phyloP scores from a whole-genome alignment of 2,888 invertebrate genomes.

The Luffia ferchaultella region DNA sequence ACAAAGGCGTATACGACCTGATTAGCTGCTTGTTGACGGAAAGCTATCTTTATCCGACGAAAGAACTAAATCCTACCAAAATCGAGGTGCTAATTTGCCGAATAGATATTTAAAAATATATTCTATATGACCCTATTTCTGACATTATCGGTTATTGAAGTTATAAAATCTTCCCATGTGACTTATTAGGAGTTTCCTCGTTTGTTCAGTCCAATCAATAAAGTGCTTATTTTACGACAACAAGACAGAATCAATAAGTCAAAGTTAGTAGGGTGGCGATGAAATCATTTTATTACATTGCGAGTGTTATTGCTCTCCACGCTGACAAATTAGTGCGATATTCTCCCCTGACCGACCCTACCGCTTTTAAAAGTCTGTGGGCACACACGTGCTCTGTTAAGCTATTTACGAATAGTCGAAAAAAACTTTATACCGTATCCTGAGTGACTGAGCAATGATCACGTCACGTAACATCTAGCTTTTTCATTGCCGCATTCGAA shows the following conservation, averaged over 20 bases:
- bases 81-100: too few relatives aligned
- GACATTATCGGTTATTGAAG: not conserved
- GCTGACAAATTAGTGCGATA: not conserved
- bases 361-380: not conserved
- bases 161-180: not conserved
- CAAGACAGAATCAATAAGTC: not conserved
- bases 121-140: too few relatives aligned
- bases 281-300: not conserved
- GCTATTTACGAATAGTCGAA: not conserved
- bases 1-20: not conserved
- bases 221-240: not conserved
- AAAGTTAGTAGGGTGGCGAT: not conserved
- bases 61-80: too few relatives aligned
- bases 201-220: not conserved
- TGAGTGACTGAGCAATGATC: conserved; percentile 8
- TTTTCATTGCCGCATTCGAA: conserved; percentile 25
- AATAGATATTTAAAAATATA: too few relatives aligned
- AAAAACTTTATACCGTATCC: not conserved
- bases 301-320: not conserved
- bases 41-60: too few relatives aligned
- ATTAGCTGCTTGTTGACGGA: not conserved
- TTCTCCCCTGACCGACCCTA: not conserved
- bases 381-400: not conserved
- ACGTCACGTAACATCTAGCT: conserved; percentile 19
- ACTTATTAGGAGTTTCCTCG: not conserved